Base-by-base conservation (phyloP, 2,888 invertebrate species). In the Caenorhabditis sp. region DNA sequence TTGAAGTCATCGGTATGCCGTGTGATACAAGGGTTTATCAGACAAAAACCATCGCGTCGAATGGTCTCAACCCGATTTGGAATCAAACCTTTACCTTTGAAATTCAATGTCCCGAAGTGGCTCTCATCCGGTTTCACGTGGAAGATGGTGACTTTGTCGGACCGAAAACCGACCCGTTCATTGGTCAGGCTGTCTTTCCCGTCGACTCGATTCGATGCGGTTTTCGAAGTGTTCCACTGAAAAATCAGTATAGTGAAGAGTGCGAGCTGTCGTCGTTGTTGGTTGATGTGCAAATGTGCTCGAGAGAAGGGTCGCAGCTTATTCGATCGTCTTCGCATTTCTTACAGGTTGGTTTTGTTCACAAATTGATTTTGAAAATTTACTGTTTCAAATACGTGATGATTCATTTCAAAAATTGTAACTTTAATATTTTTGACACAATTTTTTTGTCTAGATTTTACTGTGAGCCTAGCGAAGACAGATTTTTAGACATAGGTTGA, bases 101-200 rank as follows among this genome's bases (percentile, higher is more conserved):
- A 50, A 91, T 96, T 14, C 89, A 90, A 17, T 94, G 93, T 90
- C 94, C 95, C 0, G 91, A 93, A 63, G 91, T 94, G 86, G 94
- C 95, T 0, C 89, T 96, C 58, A 89, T 89, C 58, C 91, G 95
- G 49, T 95, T 97, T 89, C 76, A 78, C 65, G 80, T 79, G 8
- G 86, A 86, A 68, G 95, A 95, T 89, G 96, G 95, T 88, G 97
- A 99, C 88, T 94, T 95, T 91, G 97, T 99, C 89, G 95, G 95
- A 0, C 97, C 97, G 86, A 93, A 83, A 54, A 82, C 81, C 0
- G 89, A 93, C 14, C 95, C 95, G 90, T 95, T 97, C 88, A 93
- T 97, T 73, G 97, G 97, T 0, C 97, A 99, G 90, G 94, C 95
- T 51, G 94, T 94, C 14, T 95, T 92, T 90, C 95, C 97, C 0